Base-by-base conservation (phyloP, 2,113 vertebrate genomes). In the Hepsetus odoe region DNA sequence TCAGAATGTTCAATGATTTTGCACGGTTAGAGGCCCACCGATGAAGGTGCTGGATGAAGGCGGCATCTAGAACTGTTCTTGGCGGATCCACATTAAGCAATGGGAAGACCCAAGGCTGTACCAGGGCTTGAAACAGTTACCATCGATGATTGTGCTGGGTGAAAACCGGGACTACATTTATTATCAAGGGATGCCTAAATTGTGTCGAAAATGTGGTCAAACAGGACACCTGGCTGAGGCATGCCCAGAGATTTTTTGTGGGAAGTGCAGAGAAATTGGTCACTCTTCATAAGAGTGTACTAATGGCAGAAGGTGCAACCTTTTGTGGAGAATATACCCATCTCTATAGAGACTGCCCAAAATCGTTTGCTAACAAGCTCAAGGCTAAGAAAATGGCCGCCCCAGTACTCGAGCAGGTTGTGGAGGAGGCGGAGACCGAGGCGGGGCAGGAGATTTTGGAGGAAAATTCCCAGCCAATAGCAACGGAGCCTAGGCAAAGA, bases 271-370 rank as follows among this genome's bases (percentile, higher is more conserved):
- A 75, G 71, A 79, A 49, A 78, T 79, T 70, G 71, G 79, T 1
- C 72, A 84, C 12, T 1, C 13, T 32, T 81, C 67, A 55, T 58
- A 64, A 13, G 42, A 81, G 1, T 74, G 71, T 4, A 1, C 75
- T 1, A 79, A 56, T 71, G 83, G 64, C 64, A 81, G 75, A 58
- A 32, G 9, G 69, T 81, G 75, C 11, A 83, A 79, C 30, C 30
- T n/a, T 74, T 0, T 72, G 72, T 68, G 71, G 78, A 0, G 64
- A 68, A 0, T 1, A 0, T 2, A 38, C 20, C 28, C 49, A 74
- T 24, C 61, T 74, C 14, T 81, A 33, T 46, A 81, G 74, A 59
- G 72, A 83, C 10, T 82, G 76, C 46, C 81, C 76, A 0, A 55
- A 70, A 8, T 56, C 30, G 0, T 82, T 79, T 74, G 72, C 77